Evolutionary conservation across 53 echinoderm and acorn worm genomes (phyloP).

Genomic region (Henricia sp.): DNA sequence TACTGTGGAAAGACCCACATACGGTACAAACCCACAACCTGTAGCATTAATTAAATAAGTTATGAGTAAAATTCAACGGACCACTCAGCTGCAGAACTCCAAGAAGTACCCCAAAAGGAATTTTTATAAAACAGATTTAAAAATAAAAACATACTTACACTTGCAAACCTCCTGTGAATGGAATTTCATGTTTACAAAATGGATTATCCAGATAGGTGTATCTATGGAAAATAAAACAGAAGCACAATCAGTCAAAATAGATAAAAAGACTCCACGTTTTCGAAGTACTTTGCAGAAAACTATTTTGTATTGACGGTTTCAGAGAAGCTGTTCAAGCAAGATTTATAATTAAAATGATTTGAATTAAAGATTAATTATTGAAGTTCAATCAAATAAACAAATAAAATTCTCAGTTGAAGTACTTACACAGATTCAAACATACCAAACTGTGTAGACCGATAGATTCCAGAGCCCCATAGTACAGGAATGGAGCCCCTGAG

Average conservation of each 20-base stretch:
- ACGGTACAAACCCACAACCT: too few species aligned
- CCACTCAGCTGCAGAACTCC: too few species aligned
- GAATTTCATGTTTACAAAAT: conserved; percentile 83
- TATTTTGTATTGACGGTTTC: too few species aligned
- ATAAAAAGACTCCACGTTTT: background rate
- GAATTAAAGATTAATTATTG: too few species aligned
- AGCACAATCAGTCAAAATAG: background rate
- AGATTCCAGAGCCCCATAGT: conserved; percentile 97
- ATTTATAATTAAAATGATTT: too few species aligned
- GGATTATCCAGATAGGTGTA: conserved; percentile 93
- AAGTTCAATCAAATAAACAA: too few species aligned
- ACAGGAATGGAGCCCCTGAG: conserved; percentile 92
- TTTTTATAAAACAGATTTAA: too few species aligned
- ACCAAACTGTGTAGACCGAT: conserved; percentile 97
- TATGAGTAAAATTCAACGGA: too few species aligned
- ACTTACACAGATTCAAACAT: conserved; percentile 99
- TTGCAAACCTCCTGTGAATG: conserved; percentile 91
- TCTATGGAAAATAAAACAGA: conserved; percentile 53
- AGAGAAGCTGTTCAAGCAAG: too few species aligned
- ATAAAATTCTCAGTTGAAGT: conserved; percentile 6
- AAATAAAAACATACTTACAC: conserved; percentile 93
- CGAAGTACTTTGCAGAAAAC: background rate
- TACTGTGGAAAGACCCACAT: too few species aligned
- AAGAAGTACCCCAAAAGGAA: too few species aligned
- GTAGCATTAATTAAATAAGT: too few species aligned